Conservation (phyloP, 1,140 invertebrate genomes). For the Cecropterus lyciades region DNA sequence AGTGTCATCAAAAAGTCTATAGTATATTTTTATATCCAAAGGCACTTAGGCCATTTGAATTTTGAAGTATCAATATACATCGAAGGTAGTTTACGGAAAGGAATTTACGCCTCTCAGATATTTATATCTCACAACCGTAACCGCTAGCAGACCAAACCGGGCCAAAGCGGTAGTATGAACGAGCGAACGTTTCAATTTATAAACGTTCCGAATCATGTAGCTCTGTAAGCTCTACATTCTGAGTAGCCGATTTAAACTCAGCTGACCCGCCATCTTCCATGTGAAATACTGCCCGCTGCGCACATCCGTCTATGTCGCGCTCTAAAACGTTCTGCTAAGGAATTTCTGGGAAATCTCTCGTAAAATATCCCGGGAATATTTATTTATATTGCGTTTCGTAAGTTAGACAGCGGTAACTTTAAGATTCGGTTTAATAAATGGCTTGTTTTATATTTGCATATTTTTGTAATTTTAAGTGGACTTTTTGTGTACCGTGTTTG, state of each 20-base stretch:
- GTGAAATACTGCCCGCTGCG: conserved; percentile 23
- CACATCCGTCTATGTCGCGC: conserved; percentile 28
- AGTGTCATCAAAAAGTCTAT: too few relatives aligned
- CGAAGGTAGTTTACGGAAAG: too few relatives aligned
- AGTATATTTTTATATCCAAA: too few relatives aligned
- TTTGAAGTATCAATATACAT: too few relatives aligned
- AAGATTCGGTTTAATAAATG: background rate
- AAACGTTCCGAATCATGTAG: conserved; percentile 18
- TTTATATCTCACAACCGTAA: too few relatives aligned
- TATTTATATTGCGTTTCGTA: conserved; percentile 29
- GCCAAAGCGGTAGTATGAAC: background rate
- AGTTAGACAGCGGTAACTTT: conserved; percentile 1
- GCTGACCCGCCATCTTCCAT: conserved; percentile 24
- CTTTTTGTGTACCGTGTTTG: too few relatives aligned
- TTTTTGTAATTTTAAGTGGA: too few relatives aligned
- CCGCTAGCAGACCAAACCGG: too few relatives aligned
- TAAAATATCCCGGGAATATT: conserved; percentile 24
- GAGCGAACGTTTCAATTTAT: conserved; percentile 5
- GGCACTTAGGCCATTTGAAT: too few relatives aligned
- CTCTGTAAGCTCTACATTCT: conserved; percentile 14
- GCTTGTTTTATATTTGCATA: too few relatives aligned
- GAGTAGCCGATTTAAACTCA: conserved; percentile 27
- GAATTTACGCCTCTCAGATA: too few relatives aligned
- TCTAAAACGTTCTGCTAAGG: conserved; percentile 12
- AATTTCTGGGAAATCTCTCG: conserved; percentile 23